Percentiles rank a stretch among this genome's conserved stretches.
These are phyloP conservation scores for Procambarus virginalis DNA, from an alignment of 1,140 invertebrate species.

Conservation along the genomic window DNA sequence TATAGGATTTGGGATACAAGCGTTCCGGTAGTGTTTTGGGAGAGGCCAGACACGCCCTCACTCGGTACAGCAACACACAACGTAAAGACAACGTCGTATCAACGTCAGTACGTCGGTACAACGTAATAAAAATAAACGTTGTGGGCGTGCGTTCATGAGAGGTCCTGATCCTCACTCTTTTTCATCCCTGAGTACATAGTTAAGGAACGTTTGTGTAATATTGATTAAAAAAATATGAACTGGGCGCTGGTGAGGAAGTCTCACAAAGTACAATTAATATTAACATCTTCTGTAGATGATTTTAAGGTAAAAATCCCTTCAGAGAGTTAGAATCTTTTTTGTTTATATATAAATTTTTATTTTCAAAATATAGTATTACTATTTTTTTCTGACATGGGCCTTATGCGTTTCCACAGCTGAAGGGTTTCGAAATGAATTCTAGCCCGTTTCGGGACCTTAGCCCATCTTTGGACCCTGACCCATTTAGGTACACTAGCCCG, in stretches of 20 bases:
- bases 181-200: constrained; percentile 2
- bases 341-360: background rate
- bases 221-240: background rate
- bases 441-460: too few relatives aligned
- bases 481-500: background rate
- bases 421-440: too few relatives aligned
- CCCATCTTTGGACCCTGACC: background rate
- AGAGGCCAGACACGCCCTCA: background rate
- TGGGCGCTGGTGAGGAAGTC: background rate
- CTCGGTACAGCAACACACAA: background rate
- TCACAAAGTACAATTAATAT: background rate
- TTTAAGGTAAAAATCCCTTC: background rate
- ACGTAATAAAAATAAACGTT: too few relatives aligned
- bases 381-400: background rate
- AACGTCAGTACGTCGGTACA: too few relatives aligned
- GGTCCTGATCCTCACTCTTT: background rate
- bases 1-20: background rate
- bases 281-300: background rate
- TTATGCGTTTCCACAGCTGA: background rate
- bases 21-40: background rate
- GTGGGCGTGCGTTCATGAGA: background rate
- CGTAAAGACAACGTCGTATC: too few relatives aligned
- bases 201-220: background rate
- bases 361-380: background rate
- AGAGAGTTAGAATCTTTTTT: background rate